These are phyloP conservation scores for Trachymyrmex cornetzi DNA, from an alignment of 1,140 invertebrate species.

Conservation along the genomic window DNA sequence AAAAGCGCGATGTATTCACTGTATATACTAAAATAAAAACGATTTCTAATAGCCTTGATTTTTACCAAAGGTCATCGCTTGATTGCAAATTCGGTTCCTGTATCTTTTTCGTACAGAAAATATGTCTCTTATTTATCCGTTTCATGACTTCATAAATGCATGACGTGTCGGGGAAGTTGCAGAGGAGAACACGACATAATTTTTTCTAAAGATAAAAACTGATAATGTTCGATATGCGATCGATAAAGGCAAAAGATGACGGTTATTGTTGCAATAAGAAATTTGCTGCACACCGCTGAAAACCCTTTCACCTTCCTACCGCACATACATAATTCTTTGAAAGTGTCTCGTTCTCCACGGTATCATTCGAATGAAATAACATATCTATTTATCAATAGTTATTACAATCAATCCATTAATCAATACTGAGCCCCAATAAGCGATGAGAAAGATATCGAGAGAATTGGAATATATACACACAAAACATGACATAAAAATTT, in stretches of 20 bases:
- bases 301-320: constrained; percentile 23
- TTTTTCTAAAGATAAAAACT: constrained; percentile 47
- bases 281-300: constrained; percentile 24
- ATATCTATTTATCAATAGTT: neutral
- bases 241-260: neutral
- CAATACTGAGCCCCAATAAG: neutral
- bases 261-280: constrained; percentile 19
- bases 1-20: neutral
- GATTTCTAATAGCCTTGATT: neutral
- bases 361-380: neutral
- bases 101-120: neutral
- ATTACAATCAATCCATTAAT: constrained; percentile 23
- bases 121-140: constrained; percentile 1
- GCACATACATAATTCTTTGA: neutral
- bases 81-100: neutral
- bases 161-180: constrained; percentile 2
- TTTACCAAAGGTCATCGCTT: neutral
- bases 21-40: neutral
- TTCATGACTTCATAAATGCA: neutral
- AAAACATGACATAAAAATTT: neutral
- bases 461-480: neutral
- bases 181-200: constrained; percentile 17
- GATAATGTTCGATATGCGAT: constrained; percentile 28
- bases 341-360: neutral
- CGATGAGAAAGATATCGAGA: neutral